Conservation (phyloP, 2,888 invertebrate species). For the Hydriomena furcata region DNA sequence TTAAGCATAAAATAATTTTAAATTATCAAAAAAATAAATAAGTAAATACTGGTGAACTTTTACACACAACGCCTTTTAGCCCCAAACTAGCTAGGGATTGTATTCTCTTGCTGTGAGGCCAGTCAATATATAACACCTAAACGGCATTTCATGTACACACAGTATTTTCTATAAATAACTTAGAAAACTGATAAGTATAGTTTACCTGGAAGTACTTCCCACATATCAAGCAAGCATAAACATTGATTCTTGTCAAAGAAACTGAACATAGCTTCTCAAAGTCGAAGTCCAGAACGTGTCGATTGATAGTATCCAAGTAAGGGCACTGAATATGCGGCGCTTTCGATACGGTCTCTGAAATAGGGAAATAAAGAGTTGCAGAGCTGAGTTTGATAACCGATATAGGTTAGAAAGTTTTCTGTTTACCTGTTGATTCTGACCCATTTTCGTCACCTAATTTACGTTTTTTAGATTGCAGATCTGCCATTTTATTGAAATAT, state of each 20-base stretch:
- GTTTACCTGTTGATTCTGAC: conserved; percentile 48
- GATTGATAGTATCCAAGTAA: conserved; percentile 98
- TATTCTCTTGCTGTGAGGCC: too few species aligned
- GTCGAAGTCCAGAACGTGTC: conserved; percentile 98
- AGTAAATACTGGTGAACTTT: too few species aligned
- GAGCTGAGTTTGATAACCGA: too few species aligned
- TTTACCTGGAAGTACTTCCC: conserved; percentile 95
- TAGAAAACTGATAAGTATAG: too few species aligned
- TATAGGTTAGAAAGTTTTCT: conserved; percentile 42
- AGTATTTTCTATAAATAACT: too few species aligned
- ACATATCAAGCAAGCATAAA: conserved; percentile 99
- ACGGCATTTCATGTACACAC: too few species aligned
- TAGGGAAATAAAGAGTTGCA: background rate
- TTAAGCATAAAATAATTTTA: too few species aligned
- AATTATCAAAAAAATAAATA: too few species aligned
- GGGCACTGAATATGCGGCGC: conserved; percentile 89
- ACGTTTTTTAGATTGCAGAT: conserved; percentile 51
- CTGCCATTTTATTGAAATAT: conserved; percentile 46
- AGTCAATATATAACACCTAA: too few species aligned
- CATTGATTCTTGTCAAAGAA: conserved; percentile 98
- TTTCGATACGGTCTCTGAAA: conserved; percentile 59
- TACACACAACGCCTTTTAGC: too few species aligned
- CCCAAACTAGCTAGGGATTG: too few species aligned
- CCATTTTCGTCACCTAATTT: conserved; percentile 60
- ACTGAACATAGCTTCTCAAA: conserved; percentile 99